Conservation (phyloP, 2,113 vertebrate genomes). For the Collichthys lucidus region DNA sequence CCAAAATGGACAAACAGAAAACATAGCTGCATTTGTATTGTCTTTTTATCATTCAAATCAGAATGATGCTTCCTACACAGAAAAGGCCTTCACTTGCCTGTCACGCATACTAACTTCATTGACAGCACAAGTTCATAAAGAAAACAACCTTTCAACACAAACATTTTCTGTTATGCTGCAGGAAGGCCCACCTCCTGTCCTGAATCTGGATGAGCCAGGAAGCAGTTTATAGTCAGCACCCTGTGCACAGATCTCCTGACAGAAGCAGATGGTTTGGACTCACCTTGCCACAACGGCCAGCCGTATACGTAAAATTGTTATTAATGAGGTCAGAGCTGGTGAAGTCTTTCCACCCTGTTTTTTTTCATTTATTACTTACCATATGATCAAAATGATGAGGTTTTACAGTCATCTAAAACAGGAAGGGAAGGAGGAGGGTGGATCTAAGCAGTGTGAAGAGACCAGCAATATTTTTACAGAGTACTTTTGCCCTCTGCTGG, state of each 20-base stretch:
- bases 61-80: not conserved
- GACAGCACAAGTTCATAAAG: not conserved
- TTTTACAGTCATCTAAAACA: constrained; percentile 6
- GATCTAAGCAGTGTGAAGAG: not conserved
- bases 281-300: not conserved
- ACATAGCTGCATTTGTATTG: not conserved
- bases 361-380: not conserved
- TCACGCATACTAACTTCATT: not conserved
- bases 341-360: not conserved
- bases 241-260: constrained; percentile 23
- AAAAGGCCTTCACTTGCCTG: not conserved
- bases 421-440: not conserved
- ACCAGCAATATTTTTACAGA: constrained; percentile 1
- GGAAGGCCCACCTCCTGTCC: not conserved
- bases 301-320: not conserved
- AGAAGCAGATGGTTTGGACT: constrained; percentile 5
- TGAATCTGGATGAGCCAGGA: constrained; percentile 28
- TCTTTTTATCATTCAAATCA: not conserved
- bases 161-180: not conserved
- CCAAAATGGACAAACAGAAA: not conserved
- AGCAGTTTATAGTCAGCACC: constrained; percentile 1
- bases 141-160: constrained; percentile 5
- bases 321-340: not conserved
- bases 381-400: not conserved
- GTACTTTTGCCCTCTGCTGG: constrained; percentile 66